These are phyloP conservation scores for Cephalopterus ornatus DNA, from an alignment of 2,113 vertebrate genomes.

Conservation along the genomic window DNA sequence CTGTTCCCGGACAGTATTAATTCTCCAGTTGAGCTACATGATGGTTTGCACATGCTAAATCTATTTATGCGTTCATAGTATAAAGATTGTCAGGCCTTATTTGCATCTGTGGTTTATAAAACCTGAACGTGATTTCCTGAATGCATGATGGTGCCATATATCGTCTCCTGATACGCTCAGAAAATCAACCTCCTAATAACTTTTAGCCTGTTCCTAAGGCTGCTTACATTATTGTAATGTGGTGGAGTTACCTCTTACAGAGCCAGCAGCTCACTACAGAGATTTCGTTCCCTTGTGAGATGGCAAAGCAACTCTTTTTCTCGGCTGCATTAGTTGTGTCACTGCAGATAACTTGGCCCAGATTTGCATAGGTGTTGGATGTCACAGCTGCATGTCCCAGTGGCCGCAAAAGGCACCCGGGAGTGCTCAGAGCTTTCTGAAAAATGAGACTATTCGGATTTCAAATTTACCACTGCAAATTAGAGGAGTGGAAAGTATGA, in stretches of 20 bases:
- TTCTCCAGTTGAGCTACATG: not conserved
- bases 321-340: not conserved
- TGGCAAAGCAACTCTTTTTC: not conserved
- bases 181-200: not conserved
- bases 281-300: not conserved
- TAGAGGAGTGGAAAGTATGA: slow-evolving; percentile 30
- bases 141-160: not conserved
- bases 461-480: slow-evolving; percentile 54
- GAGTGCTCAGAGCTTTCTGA: slow-evolving; percentile 20
- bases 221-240: not conserved
- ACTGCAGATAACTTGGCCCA: slow-evolving; percentile 7
- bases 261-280: not conserved
- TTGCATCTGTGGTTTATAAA: slow-evolving; percentile 43
- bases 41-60: not conserved
- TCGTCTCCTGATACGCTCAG: not conserved
- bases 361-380: slow-evolving; percentile 45
- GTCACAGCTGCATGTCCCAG: slow-evolving; percentile 1
- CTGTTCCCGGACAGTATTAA: not conserved
- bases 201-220: not conserved
- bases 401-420: not conserved
- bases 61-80: not conserved
- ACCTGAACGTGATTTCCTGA: slow-evolving; percentile 6
- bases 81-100: not conserved
- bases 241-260: not conserved
- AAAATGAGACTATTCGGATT: slow-evolving; percentile 12